phyloP scores from a whole-genome alignment of 2,113 vertebrate species.

The Mohoua ochrocephala region DNA sequence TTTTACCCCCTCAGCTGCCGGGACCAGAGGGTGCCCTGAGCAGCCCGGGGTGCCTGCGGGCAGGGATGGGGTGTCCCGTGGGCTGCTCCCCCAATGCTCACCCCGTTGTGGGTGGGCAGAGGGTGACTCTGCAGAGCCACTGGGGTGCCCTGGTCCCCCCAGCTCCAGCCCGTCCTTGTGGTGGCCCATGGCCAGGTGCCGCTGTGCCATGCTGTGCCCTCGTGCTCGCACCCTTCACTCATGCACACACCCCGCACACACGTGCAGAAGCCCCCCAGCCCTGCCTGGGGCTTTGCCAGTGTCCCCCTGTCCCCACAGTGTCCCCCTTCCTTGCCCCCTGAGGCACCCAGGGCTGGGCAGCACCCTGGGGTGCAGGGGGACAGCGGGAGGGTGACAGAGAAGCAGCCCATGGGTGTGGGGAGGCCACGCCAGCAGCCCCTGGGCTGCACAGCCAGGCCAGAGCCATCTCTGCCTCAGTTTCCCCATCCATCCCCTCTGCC shows the following conservation, averaged over 20 bases:
- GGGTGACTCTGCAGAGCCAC: not conserved
- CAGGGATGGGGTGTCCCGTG: not conserved
- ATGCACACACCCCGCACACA: not conserved
- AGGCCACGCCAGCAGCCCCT: not conserved
- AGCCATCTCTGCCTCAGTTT: not conserved
- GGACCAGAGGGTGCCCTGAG: not conserved
- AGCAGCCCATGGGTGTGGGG: not conserved
- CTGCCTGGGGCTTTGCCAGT: not conserved
- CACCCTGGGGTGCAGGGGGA: not conserved
- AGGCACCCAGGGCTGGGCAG: fast-evolving
- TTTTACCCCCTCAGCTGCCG: not conserved
- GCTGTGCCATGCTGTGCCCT: not conserved
- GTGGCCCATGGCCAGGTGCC: not conserved
- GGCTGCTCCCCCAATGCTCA: not conserved
- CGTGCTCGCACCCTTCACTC: not conserved
- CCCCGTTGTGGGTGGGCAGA: not conserved
- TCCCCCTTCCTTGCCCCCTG: no score
- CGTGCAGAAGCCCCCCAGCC: not conserved
- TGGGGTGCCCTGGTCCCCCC: no score
- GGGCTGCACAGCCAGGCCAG: fast-evolving
- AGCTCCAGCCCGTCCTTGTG: fast-evolving
- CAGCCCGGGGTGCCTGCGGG: not conserved
- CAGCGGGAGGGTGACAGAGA: not conserved
- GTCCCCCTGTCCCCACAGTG: not conserved
- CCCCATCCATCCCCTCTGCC: not conserved